These are phyloP conservation scores for Macheiramphus alcinus DNA, from an alignment of 2,113 vertebrate species.

Conservation along the genomic window DNA sequence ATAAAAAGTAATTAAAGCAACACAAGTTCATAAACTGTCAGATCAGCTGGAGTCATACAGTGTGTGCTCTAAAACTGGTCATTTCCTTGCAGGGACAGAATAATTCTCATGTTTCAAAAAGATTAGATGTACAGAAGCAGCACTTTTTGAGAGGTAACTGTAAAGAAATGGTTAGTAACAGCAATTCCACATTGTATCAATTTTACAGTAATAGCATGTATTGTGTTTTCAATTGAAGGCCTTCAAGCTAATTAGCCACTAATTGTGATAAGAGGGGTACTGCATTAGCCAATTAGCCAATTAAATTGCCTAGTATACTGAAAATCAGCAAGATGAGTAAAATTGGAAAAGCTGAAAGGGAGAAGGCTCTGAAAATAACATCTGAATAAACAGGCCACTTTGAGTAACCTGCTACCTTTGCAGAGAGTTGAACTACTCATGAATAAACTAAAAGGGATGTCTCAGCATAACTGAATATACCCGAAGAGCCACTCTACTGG, in stretches of 20 bases:
- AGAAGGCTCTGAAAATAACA: slow-evolving; percentile 58
- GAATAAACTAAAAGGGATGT: slow-evolving; percentile 62
- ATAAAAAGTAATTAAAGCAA: slow-evolving; percentile 18
- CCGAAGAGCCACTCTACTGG: slow-evolving; percentile 56
- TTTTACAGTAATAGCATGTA: slow-evolving; percentile 56
- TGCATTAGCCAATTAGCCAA: slow-evolving; percentile 62
- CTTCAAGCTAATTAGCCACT: slow-evolving; percentile 54
- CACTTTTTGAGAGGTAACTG: slow-evolving; percentile 63
- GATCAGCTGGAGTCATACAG: slow-evolving; percentile 4
- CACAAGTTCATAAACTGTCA: neutral
- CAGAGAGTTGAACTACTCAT: slow-evolving; percentile 59
- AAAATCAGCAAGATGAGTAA: slow-evolving; percentile 61
- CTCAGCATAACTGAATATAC: neutral
- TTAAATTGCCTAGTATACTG: slow-evolving; percentile 52
- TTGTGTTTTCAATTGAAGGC: slow-evolving; percentile 29
- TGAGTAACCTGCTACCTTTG: slow-evolving; percentile 57
- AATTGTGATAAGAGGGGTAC: slow-evolving; percentile 56
- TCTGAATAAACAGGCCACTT: slow-evolving; percentile 34
- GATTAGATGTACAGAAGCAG: slow-evolving; percentile 53
- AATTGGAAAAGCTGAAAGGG: slow-evolving; percentile 69
- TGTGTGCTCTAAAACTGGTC: neutral
- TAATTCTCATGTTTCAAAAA: slow-evolving; percentile 24
- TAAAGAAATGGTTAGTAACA: slow-evolving; percentile 73
- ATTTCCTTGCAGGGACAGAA: slow-evolving; percentile 35
- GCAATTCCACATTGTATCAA: slow-evolving; percentile 61